These are phyloP conservation scores for Hemaris fuciformis DNA, from an alignment of 2,888 invertebrate species.

Conservation along the genomic window DNA sequence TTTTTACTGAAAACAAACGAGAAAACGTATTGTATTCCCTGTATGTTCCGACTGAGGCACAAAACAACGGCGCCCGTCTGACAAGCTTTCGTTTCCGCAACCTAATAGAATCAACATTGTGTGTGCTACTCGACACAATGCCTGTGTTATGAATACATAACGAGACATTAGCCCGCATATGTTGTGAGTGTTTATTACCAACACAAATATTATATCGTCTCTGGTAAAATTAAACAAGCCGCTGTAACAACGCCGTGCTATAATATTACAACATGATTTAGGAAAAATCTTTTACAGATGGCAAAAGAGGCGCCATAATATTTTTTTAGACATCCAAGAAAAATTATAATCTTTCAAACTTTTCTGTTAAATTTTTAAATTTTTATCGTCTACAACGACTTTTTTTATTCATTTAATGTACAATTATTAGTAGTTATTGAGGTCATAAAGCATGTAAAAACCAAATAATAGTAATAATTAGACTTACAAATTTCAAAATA, in stretches of 20 bases:
- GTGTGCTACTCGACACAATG: slow-evolving; percentile 63
- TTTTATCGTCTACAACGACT: too few species aligned
- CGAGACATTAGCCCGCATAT: slow-evolving; percentile 68
- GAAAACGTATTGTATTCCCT: slow-evolving; percentile 33
- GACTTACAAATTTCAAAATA: too few species aligned
- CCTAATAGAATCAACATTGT: slow-evolving; percentile 69
- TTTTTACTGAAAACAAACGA: slow-evolving; percentile 4
- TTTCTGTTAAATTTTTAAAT: too few species aligned
- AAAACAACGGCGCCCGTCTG: slow-evolving; percentile 52
- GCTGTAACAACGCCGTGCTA: slow-evolving; percentile 17
- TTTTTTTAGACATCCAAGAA: too few species aligned
- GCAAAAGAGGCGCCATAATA: too few species aligned
- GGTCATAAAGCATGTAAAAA: too few species aligned
- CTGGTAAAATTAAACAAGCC: slow-evolving; percentile 40
- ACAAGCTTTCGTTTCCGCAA: slow-evolving; percentile 65
- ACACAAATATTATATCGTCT: slow-evolving; percentile 56
- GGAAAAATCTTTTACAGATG: too few species aligned
- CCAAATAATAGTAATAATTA: too few species aligned
- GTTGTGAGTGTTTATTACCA: slow-evolving; percentile 63
- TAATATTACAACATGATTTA: not conserved
- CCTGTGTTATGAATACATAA: slow-evolving; percentile 71
- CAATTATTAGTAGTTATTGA: too few species aligned
- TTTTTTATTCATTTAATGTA: too few species aligned
- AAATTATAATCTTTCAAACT: too few species aligned
- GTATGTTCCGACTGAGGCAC: slow-evolving; percentile 37